These are phyloP conservation scores for Tinamus guttatus DNA, from an alignment of 2,113 vertebrate species.

Conservation along the genomic window DNA sequence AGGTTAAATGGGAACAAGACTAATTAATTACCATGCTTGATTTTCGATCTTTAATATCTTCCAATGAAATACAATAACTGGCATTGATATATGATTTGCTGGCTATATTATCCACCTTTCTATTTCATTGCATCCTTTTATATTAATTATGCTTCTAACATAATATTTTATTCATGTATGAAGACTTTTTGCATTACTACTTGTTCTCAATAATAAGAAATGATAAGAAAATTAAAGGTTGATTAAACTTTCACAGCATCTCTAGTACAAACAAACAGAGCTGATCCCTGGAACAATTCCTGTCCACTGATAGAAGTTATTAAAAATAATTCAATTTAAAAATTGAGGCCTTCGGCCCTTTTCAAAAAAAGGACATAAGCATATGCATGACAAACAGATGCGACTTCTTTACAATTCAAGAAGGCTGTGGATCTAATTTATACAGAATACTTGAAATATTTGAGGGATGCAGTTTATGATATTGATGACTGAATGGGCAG, in stretches of 20 bases:
- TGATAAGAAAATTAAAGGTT: no score
- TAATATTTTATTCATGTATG: constrained; percentile 75
- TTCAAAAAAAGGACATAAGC: not conserved
- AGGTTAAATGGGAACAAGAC: constrained; percentile 61
- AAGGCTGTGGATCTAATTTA: not conserved
- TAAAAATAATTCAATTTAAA: not conserved
- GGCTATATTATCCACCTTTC: constrained; percentile 69
- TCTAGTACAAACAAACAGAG: no score
- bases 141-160: constrained; percentile 63
- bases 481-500: not conserved
- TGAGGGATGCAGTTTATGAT: not conserved
- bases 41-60: constrained; percentile 66
- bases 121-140: constrained; percentile 66
- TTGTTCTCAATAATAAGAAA: no score
- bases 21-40: constrained; percentile 75
- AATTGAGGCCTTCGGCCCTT: not conserved
- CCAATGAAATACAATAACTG: constrained; percentile 61
- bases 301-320: not conserved
- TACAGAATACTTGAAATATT: not conserved
- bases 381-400: not conserved
- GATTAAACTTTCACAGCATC: no score
- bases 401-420: not conserved
- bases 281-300: not conserved
- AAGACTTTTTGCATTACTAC: constrained; percentile 15
- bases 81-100: constrained; percentile 66